phyloP scores from a whole-genome alignment of 2,888 invertebrate species.

The Hymenopus coronatus region DNA sequence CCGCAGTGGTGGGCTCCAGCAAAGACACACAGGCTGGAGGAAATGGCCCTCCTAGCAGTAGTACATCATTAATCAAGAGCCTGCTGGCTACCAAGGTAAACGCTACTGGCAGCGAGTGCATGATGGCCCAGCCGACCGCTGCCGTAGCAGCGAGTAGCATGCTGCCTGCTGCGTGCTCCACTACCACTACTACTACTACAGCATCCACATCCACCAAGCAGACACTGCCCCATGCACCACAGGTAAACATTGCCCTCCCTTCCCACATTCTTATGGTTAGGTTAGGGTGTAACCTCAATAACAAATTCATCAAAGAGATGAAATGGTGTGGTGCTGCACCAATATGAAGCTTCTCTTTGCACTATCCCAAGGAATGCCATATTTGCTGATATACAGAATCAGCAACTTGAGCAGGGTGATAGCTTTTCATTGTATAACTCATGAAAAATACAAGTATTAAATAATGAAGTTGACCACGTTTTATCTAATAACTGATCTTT shows the following conservation, averaged over 20 bases:
- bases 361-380: background rate
- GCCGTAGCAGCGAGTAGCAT: slow-evolving; percentile 29
- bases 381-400: background rate
- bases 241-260: slow-evolving; percentile 8
- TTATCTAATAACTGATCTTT: too few species aligned
- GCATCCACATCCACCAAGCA: slow-evolving; percentile 22
- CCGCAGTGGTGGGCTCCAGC: slow-evolving; percentile 39
- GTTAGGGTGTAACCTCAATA: background rate
- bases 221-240: slow-evolving; percentile 19
- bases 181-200: slow-evolving; percentile 10
- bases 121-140: slow-evolving; percentile 11
- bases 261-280: background rate
- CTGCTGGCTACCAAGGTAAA: slow-evolving; percentile 91
- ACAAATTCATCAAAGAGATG: background rate
- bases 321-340: background rate
- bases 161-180: slow-evolving; percentile 23
- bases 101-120: slow-evolving; percentile 43
- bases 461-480: too few species aligned
- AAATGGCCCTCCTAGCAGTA: slow-evolving; percentile 42
- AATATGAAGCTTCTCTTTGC: too few species aligned
- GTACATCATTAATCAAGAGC: slow-evolving; percentile 85
- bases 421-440: too few species aligned
- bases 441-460: too few species aligned
- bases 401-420: background rate
- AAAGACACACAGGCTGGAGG: slow-evolving; percentile 41